Evolutionary conservation across 2,888 invertebrate genomes (phyloP).

Genomic region (Cyclophora punctaria): DNA sequence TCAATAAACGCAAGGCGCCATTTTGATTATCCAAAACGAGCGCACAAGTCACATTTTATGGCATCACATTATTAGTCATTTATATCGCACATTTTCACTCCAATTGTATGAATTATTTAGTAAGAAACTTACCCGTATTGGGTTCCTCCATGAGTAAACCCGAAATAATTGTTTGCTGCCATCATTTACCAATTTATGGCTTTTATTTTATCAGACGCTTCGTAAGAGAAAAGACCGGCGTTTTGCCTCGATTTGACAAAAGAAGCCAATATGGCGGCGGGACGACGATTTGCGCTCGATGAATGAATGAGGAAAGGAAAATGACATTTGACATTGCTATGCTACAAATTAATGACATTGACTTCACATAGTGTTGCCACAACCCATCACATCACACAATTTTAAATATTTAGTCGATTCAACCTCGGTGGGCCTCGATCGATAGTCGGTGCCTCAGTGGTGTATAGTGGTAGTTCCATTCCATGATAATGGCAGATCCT

Average conservation of each 20-base stretch:
- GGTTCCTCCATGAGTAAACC: constrained; percentile 94
- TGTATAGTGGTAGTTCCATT: too few species aligned
- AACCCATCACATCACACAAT: too few species aligned
- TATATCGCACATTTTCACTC: neutral
- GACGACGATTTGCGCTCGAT: too few species aligned
- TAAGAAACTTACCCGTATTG: constrained; percentile 86
- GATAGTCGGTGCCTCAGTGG: too few species aligned
- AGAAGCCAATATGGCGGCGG: constrained; percentile 20
- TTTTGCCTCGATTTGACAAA: constrained; percentile 44
- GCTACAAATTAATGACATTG: too few species aligned
- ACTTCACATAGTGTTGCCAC: too few species aligned
- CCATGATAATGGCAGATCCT: too few species aligned
- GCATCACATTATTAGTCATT: neutral
- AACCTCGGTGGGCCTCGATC: too few species aligned
- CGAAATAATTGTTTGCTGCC: constrained; percentile 96
- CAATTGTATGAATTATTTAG: neutral
- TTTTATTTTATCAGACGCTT: constrained; percentile 61
- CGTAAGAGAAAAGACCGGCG: constrained; percentile 66
- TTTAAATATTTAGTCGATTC: too few species aligned
- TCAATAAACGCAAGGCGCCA: constrained; percentile 64
- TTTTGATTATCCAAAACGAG: constrained; percentile 64
- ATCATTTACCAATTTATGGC: constrained; percentile 74
- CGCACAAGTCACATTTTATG: constrained; percentile 33
- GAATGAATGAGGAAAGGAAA: too few species aligned
- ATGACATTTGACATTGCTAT: too few species aligned